phyloP scores from a whole-genome alignment of 92 coral and sea anemone species.

The Phenganax stokvisi region DNA sequence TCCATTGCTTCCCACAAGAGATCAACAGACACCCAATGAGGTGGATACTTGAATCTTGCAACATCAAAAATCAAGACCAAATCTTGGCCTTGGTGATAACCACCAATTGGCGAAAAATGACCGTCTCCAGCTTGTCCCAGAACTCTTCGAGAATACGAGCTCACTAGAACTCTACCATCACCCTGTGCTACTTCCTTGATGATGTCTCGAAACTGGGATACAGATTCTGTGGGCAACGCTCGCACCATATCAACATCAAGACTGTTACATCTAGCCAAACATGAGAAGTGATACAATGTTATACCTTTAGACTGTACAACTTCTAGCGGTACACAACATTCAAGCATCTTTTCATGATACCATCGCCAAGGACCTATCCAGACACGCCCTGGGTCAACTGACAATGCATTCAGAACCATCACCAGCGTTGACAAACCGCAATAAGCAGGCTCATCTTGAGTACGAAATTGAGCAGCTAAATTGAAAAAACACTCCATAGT shows the following conservation, averaged over 20 bases:
- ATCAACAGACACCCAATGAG: conserved; percentile 78
- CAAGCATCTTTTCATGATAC: conserved; percentile 79
- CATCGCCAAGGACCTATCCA: conserved; percentile 96
- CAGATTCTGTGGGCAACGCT: conserved; percentile 42
- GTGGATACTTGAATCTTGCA: conserved; percentile 89
- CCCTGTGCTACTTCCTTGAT: conserved; percentile 24
- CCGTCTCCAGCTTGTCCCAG: conserved; percentile 80
- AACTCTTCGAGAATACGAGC: conserved; percentile 55
- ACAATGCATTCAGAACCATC: conserved; percentile 73
- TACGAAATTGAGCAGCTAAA: conserved; percentile 68
- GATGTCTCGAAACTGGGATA: conserved; percentile 44
- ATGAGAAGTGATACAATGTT: conserved; percentile 70
- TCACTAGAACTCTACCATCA: conserved; percentile 26
- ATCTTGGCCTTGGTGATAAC: conserved; percentile 64
- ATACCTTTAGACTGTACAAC: conserved; percentile 64
- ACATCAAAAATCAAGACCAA: conserved; percentile 75
- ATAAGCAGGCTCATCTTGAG: conserved; percentile 84
- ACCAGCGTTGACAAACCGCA: conserved; percentile 84
- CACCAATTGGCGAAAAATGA: conserved; percentile 90
- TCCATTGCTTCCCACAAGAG: conserved; percentile 68
- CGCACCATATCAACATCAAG: conserved; percentile 61
- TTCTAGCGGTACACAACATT: conserved; percentile 77
- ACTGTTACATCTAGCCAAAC: conserved; percentile 82
- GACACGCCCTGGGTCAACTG: conserved; percentile 75
- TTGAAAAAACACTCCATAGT: conserved; percentile 67